Conservation (phyloP, 2,797 vertebrate species). For the Caiman crocodilus region DNA sequence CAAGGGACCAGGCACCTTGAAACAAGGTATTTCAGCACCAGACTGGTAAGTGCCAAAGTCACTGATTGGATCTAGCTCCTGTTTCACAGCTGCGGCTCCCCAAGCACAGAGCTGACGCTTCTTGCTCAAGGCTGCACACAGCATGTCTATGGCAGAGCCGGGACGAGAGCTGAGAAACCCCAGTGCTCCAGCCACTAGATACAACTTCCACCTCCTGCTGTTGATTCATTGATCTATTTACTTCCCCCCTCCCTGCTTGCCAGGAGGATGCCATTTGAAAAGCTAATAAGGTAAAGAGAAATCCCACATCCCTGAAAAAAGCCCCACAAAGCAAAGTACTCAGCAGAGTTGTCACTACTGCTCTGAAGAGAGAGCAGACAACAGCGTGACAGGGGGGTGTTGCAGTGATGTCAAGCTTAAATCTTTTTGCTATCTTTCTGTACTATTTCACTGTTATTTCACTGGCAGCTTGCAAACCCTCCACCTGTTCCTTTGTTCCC, state of each 20-base stretch:
- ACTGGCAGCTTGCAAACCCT: background rate
- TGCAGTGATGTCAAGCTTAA: background rate
- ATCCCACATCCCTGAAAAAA: background rate
- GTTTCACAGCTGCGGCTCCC: background rate
- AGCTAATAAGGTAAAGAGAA: background rate
- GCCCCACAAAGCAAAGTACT: background rate
- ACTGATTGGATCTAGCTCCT: background rate
- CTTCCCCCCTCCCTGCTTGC: background rate
- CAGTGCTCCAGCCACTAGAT: background rate
- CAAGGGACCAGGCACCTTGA: background rate
- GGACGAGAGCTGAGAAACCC: accelerated
- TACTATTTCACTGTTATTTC: background rate
- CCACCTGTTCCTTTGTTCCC: background rate
- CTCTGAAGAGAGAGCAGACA: background rate
- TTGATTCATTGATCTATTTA: background rate
- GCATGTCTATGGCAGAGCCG: background rate
- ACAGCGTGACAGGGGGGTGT: background rate
- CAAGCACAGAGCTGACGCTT: background rate
- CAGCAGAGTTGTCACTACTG: background rate
- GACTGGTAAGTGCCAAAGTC: background rate
- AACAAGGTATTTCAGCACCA: background rate
- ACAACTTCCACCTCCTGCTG: accelerated
- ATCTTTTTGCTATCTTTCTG: background rate
- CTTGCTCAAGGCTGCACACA: background rate
- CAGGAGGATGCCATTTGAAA: background rate